A percentile compares a stretch with the other conserved stretches of the same genome.
These are phyloP conservation scores for Samia ricini DNA, from an alignment of 1,140 invertebrate genomes.

Conservation along the genomic window DNA sequence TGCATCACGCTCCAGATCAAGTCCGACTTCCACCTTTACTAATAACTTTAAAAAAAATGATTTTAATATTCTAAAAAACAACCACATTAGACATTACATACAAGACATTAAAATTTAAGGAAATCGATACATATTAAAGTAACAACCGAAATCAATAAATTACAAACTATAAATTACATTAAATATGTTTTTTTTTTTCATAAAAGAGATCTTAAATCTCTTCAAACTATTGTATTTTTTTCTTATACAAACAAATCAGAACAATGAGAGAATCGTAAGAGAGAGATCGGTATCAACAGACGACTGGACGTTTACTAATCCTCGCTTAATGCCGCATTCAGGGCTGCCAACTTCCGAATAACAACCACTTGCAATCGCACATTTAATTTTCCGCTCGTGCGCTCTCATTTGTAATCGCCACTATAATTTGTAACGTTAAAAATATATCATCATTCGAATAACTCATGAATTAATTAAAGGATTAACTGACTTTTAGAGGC, in stretches of 20 bases:
- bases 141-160: no score
- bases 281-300: neutral
- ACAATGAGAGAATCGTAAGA: conserved; percentile 1
- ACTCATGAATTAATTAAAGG: conserved; percentile 33
- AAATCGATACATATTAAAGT: no score
- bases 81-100: no score
- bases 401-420: conserved; percentile 35
- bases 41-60: no score
- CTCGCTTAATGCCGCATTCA: neutral
- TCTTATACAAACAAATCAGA: neutral
- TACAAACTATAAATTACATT: no score
- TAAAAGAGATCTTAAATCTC: neutral
- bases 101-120: no score
- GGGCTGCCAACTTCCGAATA: conserved; percentile 31
- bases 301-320: conserved; percentile 1
- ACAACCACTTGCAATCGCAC: conserved; percentile 54
- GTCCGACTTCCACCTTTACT: no score
- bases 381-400: conserved; percentile 69
- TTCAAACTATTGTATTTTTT: neutral
- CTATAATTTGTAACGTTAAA: conserved; percentile 42
- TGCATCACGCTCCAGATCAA: no score
- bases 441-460: conserved; percentile 38
- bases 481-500: conserved; percentile 3
- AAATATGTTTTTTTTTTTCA: no score
- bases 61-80: no score